These are phyloP conservation scores for Passer domesticus DNA, from an alignment of 2,113 vertebrate genomes.

Conservation along the genomic window DNA sequence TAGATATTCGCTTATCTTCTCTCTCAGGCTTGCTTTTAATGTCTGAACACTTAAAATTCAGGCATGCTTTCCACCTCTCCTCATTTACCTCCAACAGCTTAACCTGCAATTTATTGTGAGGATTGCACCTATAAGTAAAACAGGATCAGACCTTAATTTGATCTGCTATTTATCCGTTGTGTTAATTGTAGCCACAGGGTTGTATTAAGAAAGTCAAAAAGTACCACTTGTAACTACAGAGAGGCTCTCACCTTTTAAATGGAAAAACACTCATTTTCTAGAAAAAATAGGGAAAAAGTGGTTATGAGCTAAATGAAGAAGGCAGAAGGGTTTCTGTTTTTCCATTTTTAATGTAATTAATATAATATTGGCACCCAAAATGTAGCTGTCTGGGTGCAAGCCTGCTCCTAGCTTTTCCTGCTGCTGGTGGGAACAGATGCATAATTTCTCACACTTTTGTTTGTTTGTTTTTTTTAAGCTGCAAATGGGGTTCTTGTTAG, in stretches of 20 bases:
- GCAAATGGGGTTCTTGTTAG: conserved; percentile 47
- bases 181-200: conserved; percentile 71
- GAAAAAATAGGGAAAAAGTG: conserved; percentile 30
- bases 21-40: background rate
- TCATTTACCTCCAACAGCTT: conserved; percentile 49
- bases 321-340: conserved; percentile 55
- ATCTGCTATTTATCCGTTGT: conserved; percentile 58
- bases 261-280: conserved; percentile 61
- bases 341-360: conserved; percentile 64
- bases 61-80: conserved; percentile 8
- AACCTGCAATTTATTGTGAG: conserved; percentile 41
- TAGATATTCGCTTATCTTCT: background rate
- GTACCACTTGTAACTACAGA: conserved; percentile 65
- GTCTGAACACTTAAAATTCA: conserved; percentile 33
- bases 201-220: conserved; percentile 69
- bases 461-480: conserved; percentile 52
- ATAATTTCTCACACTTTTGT: conserved; percentile 13
- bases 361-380: conserved; percentile 42
- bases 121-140: conserved; percentile 30
- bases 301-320: conserved; percentile 55
- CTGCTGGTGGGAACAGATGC: conserved; percentile 13
- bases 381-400: conserved; percentile 24
- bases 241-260: conserved; percentile 70
- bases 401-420: background rate
- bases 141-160: conserved; percentile 67